A percentile compares a stretch with the other conserved stretches of the same genome.
phyloP scores from a whole-genome alignment of 2,113 vertebrate species.

The Pavo muticus region DNA sequence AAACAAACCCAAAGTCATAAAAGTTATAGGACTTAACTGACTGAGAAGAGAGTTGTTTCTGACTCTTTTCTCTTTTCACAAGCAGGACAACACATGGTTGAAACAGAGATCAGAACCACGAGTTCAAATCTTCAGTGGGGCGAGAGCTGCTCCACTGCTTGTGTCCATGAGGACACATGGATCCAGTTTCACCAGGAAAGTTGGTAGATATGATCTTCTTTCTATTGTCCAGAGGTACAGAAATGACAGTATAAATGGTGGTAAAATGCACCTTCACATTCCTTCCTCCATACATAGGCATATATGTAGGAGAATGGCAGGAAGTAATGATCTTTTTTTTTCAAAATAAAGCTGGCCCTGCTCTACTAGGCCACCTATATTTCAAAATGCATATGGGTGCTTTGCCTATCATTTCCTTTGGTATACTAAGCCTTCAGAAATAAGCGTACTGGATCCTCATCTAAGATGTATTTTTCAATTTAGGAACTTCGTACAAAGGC shows the following conservation, averaged over 20 bases:
- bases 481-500: background rate
- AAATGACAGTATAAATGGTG: background rate
- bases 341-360: background rate
- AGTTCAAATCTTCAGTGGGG: rapidly evolving
- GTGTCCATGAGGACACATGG: background rate
- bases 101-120: background rate
- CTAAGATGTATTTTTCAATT: background rate
- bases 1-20: background rate
- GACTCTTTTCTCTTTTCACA: background rate
- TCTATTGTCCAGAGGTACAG: background rate
- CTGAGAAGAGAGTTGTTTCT: background rate
- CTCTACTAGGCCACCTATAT: background rate
- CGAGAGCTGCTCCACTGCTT: rapidly evolving
- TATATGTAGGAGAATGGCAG: background rate
- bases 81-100: rapidly evolving
- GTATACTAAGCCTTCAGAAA: background rate
- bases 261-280: background rate
- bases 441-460: background rate
- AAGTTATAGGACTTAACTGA: background rate
- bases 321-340: background rate
- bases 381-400: background rate
- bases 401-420: background rate
- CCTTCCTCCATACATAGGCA: background rate
- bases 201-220: background rate
- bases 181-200: background rate